Base-by-base conservation (phyloP, 2,888 invertebrate species). In the Selenia dentaria region DNA sequence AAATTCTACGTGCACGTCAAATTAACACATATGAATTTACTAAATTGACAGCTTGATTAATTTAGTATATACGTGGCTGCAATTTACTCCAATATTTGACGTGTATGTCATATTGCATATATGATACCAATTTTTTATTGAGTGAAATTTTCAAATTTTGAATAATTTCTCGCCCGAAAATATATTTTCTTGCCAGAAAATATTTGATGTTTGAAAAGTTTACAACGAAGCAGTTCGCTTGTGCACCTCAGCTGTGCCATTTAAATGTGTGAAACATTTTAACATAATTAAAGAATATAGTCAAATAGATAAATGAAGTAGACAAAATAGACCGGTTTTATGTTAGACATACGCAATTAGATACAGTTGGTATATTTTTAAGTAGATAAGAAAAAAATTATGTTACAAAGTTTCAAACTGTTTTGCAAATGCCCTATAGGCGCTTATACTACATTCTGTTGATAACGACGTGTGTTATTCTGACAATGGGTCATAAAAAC, bases 251-350 rank as follows among this genome's bases (percentile, higher is more conserved):
- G 74, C 34, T 36, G 81, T 84, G 87, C 84, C 81, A 80, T 83
- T 65, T 51, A 56, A 64, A 66, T 58, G 67, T 70, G 75, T 74
- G 66, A 70, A 66, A 57, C 47, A 67, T 68, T 69, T 67, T 60
- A 40, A 62, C 59, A 62, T 62, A 65, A 68, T 73, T 45, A 48
- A 73, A 67, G 70, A 68, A 70, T 80, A 85, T 88, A 88, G 86
- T 83, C 77, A 84, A 83, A 86, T 88, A 87, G 85, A 70, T 79
- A 64, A 81, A 29, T 52, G 75, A 75, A 74, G 79, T 88, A 88
- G 87, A 64, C 60, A 65, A 84, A 85, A 88, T 88, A 89, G 81
- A 78, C 89, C 86, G 86, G 89, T 82, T 89, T 86, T 89, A 71
- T 66, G 74, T 89, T 89, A 87, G 89, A 76, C 85, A 87, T 88